Base-by-base conservation (phyloP, 2,113 vertebrate genomes). In the Rhinogobius similis region DNA sequence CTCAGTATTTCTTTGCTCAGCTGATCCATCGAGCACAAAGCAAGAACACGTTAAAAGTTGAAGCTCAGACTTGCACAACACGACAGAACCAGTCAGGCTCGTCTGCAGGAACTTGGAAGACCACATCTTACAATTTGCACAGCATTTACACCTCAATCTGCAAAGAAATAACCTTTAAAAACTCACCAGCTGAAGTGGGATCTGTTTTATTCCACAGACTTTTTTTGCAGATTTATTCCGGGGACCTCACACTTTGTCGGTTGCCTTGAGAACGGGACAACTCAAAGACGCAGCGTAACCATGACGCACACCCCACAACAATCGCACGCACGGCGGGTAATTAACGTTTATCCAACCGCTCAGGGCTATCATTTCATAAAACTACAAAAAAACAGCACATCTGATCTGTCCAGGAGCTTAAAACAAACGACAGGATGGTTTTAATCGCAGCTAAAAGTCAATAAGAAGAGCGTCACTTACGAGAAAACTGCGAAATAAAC, bases 211-310 rank as follows among this genome's bases (percentile, higher is more conserved):
- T n/a, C n/a, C n/a, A n/a, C n/a, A n/a, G 6, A 1, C 23, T 52
- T 8, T 52, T 23, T n/a, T 10, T 36, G 13, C 46, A 48, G 46
- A 48, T 48, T 48, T 16, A 3, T 26, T 26, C 0, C 16, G 46
- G 43, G 48, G 29, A 24, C 65, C 41, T 20, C 58, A 55, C 67
- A 41, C 41, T 65, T n/a, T 67, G 29, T 5, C 41, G 39, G 92
- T 92, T 89, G 82, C 87, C 90, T 81, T 85, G 91, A 83, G 81
- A 84, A 90, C 90, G 52, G n/a, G 71, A 61, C 80, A 87, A 92
- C 87, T 75, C 64, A 62, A 44, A 74, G 78, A 76, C 73, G 78
- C 86, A 59, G 16, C 70, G 82, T 91, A 84, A 68, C 89, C 82
- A 85, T 85, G 82, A 67, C 59, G 65, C 71, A 62, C 79, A 13